Percentiles rank a stretch among this genome's conserved stretches.
Evolutionary conservation across 2,888 invertebrate genomes (phyloP).

Genomic region (Ptychoptera albimana): DNA sequence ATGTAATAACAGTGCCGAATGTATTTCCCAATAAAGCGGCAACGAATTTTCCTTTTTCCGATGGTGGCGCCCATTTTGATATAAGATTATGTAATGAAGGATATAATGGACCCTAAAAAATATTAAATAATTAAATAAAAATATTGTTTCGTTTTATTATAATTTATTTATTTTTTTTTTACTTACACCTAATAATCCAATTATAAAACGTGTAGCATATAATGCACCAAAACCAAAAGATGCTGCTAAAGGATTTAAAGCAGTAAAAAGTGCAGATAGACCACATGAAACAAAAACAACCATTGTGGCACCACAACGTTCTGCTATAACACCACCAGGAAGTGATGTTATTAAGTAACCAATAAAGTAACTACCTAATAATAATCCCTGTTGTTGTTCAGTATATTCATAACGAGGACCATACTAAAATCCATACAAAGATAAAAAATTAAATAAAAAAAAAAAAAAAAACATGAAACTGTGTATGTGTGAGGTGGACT

Average conservation of each 20-base stretch:
- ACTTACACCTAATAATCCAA: conserved; percentile 44
- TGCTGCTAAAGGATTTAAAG: conserved; percentile 43
- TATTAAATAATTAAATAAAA: not conserved
- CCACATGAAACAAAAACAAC: conserved; percentile 38
- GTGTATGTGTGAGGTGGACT: not conserved
- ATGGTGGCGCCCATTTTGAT: conserved; percentile 56
- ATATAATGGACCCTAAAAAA: conserved; percentile 39
- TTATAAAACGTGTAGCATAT: conserved; percentile 38
- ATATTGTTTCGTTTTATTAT: not conserved
- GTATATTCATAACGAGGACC: conserved; percentile 40
- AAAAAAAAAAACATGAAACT: not conserved
- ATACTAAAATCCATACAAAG: conserved; percentile 22
- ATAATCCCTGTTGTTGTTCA: conserved; percentile 41
- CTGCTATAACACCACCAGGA: conserved; percentile 48
- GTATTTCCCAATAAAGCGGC: conserved; percentile 58
- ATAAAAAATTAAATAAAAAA: not conserved
- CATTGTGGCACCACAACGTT: conserved; percentile 43
- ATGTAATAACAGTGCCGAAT: conserved; percentile 52
- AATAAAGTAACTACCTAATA: conserved; percentile 53
- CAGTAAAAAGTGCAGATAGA: conserved; percentile 38
- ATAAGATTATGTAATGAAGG: conserved; percentile 48
- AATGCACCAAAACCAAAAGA: conserved; percentile 37
- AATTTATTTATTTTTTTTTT: not conserved
- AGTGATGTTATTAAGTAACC: conserved; percentile 49
- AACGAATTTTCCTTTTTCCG: conserved; percentile 57